A percentile compares a stretch with the other conserved stretches of the same genome.
These are phyloP conservation scores for Eupelmus urozonus DNA, from an alignment of 2,888 invertebrate genomes.

Conservation along the genomic window DNA sequence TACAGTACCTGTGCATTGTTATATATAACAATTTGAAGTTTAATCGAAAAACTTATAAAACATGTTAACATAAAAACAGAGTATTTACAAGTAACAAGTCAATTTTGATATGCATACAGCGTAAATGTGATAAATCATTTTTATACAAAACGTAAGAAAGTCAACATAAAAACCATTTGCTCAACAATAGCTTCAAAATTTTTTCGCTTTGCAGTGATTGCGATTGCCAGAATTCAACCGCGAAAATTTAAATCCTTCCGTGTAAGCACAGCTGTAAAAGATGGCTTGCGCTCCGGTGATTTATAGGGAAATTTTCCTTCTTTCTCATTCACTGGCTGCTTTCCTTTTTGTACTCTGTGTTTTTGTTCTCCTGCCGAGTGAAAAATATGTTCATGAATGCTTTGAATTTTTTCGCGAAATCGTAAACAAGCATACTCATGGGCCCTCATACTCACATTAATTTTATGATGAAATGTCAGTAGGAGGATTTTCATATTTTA, in stretches of 20 bases:
- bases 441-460: conserved; percentile 18
- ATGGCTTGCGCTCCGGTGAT: conserved; percentile 46
- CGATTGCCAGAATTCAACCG: conserved; percentile 28
- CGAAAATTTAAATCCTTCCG: conserved; percentile 47
- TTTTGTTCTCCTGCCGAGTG: neutral
- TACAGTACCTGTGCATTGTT: no score
- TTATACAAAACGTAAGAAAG: no score
- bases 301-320: conserved; percentile 55
- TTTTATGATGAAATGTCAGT: conserved; percentile 10
- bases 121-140: no score
- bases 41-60: no score
- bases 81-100: no score
- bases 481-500: neutral
- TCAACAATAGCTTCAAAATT: no score
- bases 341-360: neutral
- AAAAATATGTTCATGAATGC: conserved; percentile 29
- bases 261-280: conserved; percentile 47
- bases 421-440: conserved; percentile 27
- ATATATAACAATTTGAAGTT: no score
- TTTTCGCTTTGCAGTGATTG: conserved; percentile 16
- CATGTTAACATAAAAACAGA: no score
- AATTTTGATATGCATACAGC: no score
- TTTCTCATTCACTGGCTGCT: conserved; percentile 44
- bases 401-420: conserved; percentile 10
- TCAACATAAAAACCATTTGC: no score